Conservation (phyloP, 2,113 vertebrate genomes). For the Procavia capensis region DNA sequence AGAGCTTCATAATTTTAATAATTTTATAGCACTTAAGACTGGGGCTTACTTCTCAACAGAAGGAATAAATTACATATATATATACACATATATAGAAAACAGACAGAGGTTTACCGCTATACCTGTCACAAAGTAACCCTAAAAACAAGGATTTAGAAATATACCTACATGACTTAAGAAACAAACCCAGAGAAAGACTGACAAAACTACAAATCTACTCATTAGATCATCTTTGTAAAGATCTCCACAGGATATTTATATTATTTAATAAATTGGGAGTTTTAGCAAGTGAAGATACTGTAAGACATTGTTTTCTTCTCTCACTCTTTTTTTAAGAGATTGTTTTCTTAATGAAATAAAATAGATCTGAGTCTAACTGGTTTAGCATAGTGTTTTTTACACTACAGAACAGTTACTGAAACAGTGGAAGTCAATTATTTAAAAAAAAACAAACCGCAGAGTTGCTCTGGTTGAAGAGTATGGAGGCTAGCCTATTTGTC, state of each 20-base stretch:
- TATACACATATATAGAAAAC: not conserved
- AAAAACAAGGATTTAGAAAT: slow-evolving; percentile 54
- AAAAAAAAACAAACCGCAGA: slow-evolving; percentile 30
- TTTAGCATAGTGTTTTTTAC: slow-evolving; percentile 1
- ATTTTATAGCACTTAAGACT: not conserved
- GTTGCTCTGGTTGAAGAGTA: not conserved
- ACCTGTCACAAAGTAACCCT: not conserved
- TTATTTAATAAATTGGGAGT: slow-evolving; percentile 54
- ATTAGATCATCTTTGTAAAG: slow-evolving; percentile 35
- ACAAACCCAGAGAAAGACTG: slow-evolving; percentile 11
- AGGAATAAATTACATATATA: not conserved
- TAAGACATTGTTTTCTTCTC: slow-evolving; percentile 54
- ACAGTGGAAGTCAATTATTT: not conserved
- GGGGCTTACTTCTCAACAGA: not conserved
- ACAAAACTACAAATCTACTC: not conserved
- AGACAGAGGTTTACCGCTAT: not conserved
- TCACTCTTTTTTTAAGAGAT: too few species aligned
- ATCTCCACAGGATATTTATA: not conserved
- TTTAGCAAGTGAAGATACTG: slow-evolving; percentile 45
- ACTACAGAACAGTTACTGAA: slow-evolving; percentile 22
- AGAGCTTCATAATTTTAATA: not conserved
- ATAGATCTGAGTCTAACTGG: not conserved
- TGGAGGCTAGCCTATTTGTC: not conserved
- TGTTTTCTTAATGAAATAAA: slow-evolving; percentile 52
- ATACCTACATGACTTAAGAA: slow-evolving; percentile 54